These are phyloP conservation scores for Meriones unguiculatus DNA, from an alignment of 2,113 vertebrate species.

Conservation along the genomic window DNA sequence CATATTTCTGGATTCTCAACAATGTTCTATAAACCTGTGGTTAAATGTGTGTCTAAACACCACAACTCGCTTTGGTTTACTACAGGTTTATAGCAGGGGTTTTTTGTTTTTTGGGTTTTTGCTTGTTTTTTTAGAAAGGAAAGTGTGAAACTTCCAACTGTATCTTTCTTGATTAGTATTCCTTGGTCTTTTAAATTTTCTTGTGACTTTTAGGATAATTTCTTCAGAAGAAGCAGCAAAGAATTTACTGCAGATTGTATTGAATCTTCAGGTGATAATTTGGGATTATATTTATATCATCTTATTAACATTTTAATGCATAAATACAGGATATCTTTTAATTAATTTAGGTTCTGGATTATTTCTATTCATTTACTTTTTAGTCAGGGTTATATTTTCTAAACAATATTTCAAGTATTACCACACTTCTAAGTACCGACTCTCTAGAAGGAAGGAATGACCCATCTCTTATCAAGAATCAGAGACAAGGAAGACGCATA, in stretches of 20 bases:
- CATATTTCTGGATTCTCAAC: not conserved
- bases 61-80: not conserved
- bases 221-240: not conserved
- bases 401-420: not conserved
- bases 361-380: constrained; percentile 45
- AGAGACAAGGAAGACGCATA: not conserved
- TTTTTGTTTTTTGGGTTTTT: too few species aligned
- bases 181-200: not conserved
- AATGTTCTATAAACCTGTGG: not conserved
- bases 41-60: not conserved
- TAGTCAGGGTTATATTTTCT: not conserved
- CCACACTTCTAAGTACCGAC: not conserved
- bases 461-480: not conserved
- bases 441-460: not conserved
- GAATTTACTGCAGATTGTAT: not conserved
- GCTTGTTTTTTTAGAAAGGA: not conserved
- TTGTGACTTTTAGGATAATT: constrained; percentile 17
- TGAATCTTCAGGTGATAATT: constrained; percentile 32
- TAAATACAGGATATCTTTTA: constrained; percentile 12
- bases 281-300: not conserved
- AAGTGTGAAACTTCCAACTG: not conserved
- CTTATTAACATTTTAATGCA: constrained; percentile 15
- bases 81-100: not conserved
- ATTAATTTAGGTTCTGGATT: not conserved
- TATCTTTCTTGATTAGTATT: constrained; percentile 29